Percentiles rank a stretch among this genome's conserved stretches.
Evolutionary conservation across 2,888 invertebrate genomes (phyloP).

Genomic region (Cotesia congregata): DNA sequence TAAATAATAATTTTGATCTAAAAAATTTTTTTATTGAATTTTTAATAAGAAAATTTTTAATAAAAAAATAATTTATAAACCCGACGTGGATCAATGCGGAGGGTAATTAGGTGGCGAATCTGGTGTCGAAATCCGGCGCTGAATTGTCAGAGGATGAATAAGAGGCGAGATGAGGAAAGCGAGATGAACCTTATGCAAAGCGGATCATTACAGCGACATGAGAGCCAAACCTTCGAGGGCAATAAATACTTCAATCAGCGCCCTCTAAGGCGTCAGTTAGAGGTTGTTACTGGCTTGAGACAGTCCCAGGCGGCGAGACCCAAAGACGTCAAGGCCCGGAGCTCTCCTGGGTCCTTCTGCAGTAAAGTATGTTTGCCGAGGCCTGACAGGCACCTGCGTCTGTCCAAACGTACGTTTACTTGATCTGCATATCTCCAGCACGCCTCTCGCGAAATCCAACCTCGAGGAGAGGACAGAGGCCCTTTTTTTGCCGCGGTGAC

Average conservation of each 20-base stretch:
- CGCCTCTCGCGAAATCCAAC: constrained; percentile 19
- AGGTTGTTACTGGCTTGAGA: constrained; percentile 42
- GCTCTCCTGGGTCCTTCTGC: constrained; percentile 55
- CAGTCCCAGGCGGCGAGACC: constrained; percentile 62
- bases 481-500: background rate
- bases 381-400: constrained; percentile 68
- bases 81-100: background rate
- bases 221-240: constrained; percentile 53
- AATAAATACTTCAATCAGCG: constrained; percentile 70
- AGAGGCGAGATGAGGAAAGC: background rate
- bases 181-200: constrained; percentile 58
- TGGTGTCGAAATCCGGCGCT: background rate
- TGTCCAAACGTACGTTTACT: constrained; percentile 48
- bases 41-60: too few species aligned
- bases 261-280: constrained; percentile 69
- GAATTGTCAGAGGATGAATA: constrained; percentile 20
- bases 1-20: too few species aligned
- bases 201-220: constrained; percentile 65
- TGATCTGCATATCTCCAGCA: constrained; percentile 61
- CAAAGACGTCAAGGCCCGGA: constrained; percentile 62
- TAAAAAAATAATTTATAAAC: background rate
- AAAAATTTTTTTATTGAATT: too few species aligned
- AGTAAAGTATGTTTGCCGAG: constrained; percentile 64
- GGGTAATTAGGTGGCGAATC: constrained; percentile 25
- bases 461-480: background rate